A percentile compares a stretch with the other conserved stretches of the same genome.
phyloP scores from a whole-genome alignment of 1,140 invertebrate species.

The Arctopsyche grandis region DNA sequence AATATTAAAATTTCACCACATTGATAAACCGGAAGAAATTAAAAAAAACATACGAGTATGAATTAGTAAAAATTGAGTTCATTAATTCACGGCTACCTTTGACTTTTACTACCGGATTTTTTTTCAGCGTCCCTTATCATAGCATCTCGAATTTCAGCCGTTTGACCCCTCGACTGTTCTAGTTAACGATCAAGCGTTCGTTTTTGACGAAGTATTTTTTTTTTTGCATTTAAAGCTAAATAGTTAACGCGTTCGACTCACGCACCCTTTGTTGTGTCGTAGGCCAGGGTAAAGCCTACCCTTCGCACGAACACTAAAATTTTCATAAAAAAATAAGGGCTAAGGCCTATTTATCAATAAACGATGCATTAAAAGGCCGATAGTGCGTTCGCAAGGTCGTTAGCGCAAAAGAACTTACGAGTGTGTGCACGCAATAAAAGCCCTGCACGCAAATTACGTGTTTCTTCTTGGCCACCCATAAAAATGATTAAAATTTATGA shows the following conservation, averaged over 20 bases:
- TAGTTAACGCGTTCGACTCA: slow-evolving; percentile 12
- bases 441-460: slow-evolving; percentile 4
- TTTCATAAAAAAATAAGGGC: not conserved
- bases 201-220: not conserved
- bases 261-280: slow-evolving; percentile 9
- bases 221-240: slow-evolving; percentile 14
- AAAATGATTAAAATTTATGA: not conserved
- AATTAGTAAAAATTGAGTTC: too few relatives aligned
- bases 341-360: not conserved
- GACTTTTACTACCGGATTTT: not conserved
- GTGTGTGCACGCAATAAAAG: not conserved
- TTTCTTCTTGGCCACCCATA: not conserved
- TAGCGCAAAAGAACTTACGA: not conserved
- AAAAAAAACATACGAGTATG: too few relatives aligned
- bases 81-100: too few relatives aligned
- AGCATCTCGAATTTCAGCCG: not conserved
- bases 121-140: not conserved
- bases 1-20: too few relatives aligned
- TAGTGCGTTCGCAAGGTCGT: slow-evolving; percentile 19
- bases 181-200: slow-evolving; percentile 2
- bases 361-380: slow-evolving; percentile 9
- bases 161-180: slow-evolving; percentile 2
- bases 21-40: too few relatives aligned
- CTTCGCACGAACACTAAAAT: not conserved
- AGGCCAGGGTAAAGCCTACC: not conserved